phyloP scores from a whole-genome alignment of 2,113 vertebrate genomes.

The Ginglymostoma cirratum region DNA sequence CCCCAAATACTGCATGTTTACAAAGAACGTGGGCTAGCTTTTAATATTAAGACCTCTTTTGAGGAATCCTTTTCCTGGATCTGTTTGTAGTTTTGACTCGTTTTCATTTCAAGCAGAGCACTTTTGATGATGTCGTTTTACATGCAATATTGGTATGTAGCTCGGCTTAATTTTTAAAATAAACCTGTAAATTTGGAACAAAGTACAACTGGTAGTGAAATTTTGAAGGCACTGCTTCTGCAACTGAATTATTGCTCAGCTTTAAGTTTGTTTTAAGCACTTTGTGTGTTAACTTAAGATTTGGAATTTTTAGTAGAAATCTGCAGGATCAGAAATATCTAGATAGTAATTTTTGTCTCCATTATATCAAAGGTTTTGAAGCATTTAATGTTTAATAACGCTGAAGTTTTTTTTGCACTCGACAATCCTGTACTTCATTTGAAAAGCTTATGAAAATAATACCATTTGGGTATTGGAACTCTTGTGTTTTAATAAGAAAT shows the following conservation, averaged over 20 bases:
- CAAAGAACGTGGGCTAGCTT: not conserved
- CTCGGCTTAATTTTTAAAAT: not conserved
- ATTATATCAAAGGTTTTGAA: not conserved
- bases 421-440: not conserved
- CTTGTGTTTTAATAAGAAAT: not conserved
- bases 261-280: not conserved
- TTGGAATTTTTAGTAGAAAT: not conserved
- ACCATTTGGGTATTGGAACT: not conserved
- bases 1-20: not conserved
- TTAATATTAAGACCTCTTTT: not conserved
- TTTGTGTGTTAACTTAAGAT: not conserved
- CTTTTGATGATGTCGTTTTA: constrained; percentile 24
- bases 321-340: not conserved
- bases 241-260: not conserved
- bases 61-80: not conserved
- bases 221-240: not conserved
- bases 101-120: not conserved
- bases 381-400: not conserved
- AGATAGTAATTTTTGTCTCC: not conserved
- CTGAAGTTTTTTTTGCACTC: not conserved
- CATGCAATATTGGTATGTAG: constrained; percentile 33
- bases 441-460: not conserved
- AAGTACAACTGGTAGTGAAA: not conserved
- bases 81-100: not conserved
- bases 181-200: not conserved